Base-by-base conservation (phyloP, 2,888 invertebrate genomes). In the Caenorhabditis sp. region DNA sequence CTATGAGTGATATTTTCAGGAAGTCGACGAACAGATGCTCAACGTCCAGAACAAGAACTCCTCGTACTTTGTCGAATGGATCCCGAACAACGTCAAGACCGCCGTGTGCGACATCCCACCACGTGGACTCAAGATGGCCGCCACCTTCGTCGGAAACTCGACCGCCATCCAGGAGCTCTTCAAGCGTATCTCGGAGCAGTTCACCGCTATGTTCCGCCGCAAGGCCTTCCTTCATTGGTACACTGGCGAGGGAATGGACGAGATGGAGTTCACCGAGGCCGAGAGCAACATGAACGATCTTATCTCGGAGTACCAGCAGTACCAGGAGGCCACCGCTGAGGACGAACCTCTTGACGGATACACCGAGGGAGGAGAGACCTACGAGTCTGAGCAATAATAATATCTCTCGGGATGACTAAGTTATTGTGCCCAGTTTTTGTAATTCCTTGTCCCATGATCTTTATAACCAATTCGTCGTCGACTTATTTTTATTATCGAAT, bases 201-300 rank as follows among this genome's bases (percentile, higher is more conserved):
- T 94, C 90, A 93, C 93, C 26, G 94, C 94, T 88, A 95, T 96
- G 95, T 95, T 95, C 92, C 92, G 95, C 85, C 93, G 95, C 87
- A 95, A 95, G 91, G 95, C 95, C 89, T 95, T 95, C 93, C 92
- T 95, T 90, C 95, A 95, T 92, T 95, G 95, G 95, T 96, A 95
- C 92, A 95, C 95, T 22, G 95, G 95, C 62, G 95, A 96, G 91
- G 96, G 96, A 75, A 96, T 96, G 95, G 95, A 95, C 91, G 95
- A 95, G 91, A 94, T 95, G 94, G 96, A 96, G 91, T 95, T 96
- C 91, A 95, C 94, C 65, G 95, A 96, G 89, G 96, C 96, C 0
- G 95, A 96, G 91, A 94, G 94, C 89, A 96, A 96, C 92, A 94
- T 96, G 92, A 95, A 91, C 94, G 92, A 92, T 84, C 85, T 90